Percentiles rank a stretch among this genome's conserved stretches.
Conservation (phyloP, 2,888 invertebrate genomes). For the Coecobrya sp. region DNA sequence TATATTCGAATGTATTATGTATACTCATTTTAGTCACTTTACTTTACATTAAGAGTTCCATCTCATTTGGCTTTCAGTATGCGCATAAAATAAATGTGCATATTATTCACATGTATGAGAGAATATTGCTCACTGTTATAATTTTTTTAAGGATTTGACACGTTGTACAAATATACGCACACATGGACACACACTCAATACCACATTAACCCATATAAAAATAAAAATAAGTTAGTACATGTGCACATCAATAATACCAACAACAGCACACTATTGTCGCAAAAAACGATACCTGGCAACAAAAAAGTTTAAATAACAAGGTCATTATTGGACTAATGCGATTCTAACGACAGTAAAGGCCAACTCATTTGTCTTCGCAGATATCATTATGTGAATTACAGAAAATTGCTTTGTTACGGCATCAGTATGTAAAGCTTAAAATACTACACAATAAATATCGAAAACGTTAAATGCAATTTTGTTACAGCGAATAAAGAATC, state of each 20-base stretch:
- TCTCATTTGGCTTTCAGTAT: background rate
- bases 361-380: conserved; percentile 70
- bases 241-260: conserved; percentile 42
- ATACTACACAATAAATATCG: background rate
- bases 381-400: background rate
- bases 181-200: background rate
- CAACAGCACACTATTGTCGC: background rate
- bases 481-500: background rate
- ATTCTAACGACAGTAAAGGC: conserved; percentile 75
- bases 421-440: background rate
- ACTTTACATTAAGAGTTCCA: background rate
- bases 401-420: background rate
- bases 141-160: background rate
- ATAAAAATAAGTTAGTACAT: conserved; percentile 9
- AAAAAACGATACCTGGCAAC: background rate
- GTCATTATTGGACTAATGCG: conserved; percentile 74
- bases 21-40: conserved; percentile 11
- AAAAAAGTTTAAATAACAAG: conserved; percentile 62
- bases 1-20: background rate
- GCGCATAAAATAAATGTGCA: background rate
- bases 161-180: background rate
- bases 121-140: background rate
- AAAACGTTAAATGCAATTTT: background rate
- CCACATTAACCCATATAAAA: conserved; percentile 52
- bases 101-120: background rate